Evolutionary conservation across 1,140 invertebrate species (phyloP), one percentile per base, ranked within the genome.

Genomic region (Saccostrea cuccullata): DNA sequence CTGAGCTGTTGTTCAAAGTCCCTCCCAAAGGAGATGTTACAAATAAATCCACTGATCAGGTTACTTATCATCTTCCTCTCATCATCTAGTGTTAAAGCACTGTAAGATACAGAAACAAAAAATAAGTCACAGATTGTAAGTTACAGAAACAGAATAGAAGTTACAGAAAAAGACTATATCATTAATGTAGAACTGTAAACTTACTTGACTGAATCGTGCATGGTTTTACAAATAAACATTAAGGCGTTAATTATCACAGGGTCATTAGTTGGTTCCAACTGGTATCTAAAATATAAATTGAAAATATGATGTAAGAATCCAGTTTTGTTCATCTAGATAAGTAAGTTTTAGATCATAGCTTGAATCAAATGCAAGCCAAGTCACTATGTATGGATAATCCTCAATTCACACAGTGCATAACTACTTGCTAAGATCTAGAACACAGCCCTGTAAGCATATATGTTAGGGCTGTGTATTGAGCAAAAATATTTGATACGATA

Each of bases 121-220:
- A 0, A 5, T 9, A 47, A 47, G 6, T 8, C 9, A 47, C 47
- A 47, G 5, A 47, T n/a, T 9, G 47, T 9, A 47, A 47, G 6
- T 8, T 6, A 47, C 47, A 47, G 5, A 47, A 47, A 47, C 47
- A 9, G 47, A 47, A 47, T 47, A 5, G 0, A 47, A 6, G 47
- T 47, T 47, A 47, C 47, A 47, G 47, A 6, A 47, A 47, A 67
- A 17, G 8, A 8, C 15, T 20, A 67, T 4, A 20, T 23, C 60
- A 64, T 64, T 15, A n/a, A n/a, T n/a, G n/a, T 5, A 60, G 58
- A 17, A 60, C 20, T 12, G 70, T 20, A 67, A 47, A 95, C 96
- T 96, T 95, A 98, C 98, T 97, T 98, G 30, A 99, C 97, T 17
- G 98, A 98, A 94, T 99, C 98, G 94, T 99, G 98, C 89, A 99